Evolutionary conservation across 2,888 invertebrate species (phyloP).

Genomic region (Beris chalybata): DNA sequence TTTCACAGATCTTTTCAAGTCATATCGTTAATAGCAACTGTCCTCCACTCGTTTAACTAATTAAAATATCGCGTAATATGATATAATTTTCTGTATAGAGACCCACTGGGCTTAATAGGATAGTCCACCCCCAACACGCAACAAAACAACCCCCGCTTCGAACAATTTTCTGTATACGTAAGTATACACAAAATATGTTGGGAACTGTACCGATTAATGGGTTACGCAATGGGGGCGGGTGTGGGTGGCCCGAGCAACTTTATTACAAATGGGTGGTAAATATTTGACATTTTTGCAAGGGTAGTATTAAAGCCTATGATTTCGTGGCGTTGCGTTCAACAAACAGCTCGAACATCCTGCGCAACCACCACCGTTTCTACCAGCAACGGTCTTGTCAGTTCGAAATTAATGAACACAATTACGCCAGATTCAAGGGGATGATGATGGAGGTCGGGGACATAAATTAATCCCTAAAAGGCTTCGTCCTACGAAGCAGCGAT

Average conservation of each 20-base stretch:
- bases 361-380: too few relatives aligned
- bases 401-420: constrained; percentile 21
- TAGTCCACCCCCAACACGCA: neutral
- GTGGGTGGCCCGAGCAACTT: neutral
- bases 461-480: too few relatives aligned
- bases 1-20: too few relatives aligned
- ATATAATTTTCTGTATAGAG: constrained; percentile 20
- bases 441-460: too few relatives aligned
- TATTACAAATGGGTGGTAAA: constrained; percentile 5
- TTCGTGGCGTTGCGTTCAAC: neutral
- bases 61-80: constrained; percentile 25
- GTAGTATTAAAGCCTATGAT: neutral
- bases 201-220: neutral
- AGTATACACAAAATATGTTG: neutral
- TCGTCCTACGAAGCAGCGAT: too few relatives aligned
- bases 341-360: neutral
- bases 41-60: constrained; percentile 21
- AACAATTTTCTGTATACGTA: too few relatives aligned
- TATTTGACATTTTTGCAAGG: neutral
- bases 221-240: neutral
- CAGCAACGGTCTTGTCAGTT: constrained; percentile 3
- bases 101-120: constrained; percentile 7
- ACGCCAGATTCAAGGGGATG: neutral
- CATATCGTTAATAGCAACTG: too few relatives aligned
- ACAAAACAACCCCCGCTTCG: neutral